Percentiles rank a stretch among this genome's conserved stretches.
These are phyloP conservation scores for Latheticus oryzae DNA, from an alignment of 2,888 invertebrate species.

Conservation along the genomic window DNA sequence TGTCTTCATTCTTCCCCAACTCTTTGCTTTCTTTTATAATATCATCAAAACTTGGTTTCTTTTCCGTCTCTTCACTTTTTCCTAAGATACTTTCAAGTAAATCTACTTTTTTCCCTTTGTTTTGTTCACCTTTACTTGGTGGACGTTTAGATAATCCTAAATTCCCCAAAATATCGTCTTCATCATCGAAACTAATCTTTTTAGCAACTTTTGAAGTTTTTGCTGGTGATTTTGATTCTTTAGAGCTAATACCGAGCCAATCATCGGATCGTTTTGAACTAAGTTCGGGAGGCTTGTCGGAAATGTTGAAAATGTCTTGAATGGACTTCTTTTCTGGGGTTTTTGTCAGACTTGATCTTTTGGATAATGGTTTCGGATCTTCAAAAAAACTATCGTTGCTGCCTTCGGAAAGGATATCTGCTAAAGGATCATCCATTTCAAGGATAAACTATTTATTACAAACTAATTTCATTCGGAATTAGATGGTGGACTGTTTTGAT, in stretches of 20 bases:
- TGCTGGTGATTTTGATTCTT: conserved; percentile 33
- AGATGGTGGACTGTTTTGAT: too few species aligned
- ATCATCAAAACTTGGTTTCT: conserved; percentile 58
- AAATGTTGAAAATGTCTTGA: conserved; percentile 51
- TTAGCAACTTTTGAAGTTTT: conserved; percentile 42
- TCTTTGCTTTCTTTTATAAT: conserved; percentile 57
- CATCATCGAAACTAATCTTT: conserved; percentile 58
- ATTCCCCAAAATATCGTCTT: conserved; percentile 58
- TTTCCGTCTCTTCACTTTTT: conserved; percentile 50
- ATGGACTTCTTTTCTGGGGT: conserved; percentile 58
- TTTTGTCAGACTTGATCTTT: conserved; percentile 53
- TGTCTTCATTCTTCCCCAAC: too few species aligned
- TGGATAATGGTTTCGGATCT: conserved; percentile 66
- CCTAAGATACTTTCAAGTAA: conserved; percentile 61
- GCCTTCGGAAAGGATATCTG: conserved; percentile 75
- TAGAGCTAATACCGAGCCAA: conserved; percentile 52
- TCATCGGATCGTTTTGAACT: conserved; percentile 55
- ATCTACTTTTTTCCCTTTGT: conserved; percentile 52
- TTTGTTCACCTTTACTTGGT: conserved; percentile 44
- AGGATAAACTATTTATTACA: too few species aligned
- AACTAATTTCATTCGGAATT: too few species aligned
- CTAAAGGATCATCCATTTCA: conserved; percentile 76
- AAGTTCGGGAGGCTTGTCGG: conserved; percentile 30
- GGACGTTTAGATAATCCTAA: conserved; percentile 50
- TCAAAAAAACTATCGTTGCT: conserved; percentile 81